Evolutionary conservation across 1,140 invertebrate genomes (phyloP), one percentile per base, ranked within the genome.

Genomic region (Frieseomelitta varia): DNA sequence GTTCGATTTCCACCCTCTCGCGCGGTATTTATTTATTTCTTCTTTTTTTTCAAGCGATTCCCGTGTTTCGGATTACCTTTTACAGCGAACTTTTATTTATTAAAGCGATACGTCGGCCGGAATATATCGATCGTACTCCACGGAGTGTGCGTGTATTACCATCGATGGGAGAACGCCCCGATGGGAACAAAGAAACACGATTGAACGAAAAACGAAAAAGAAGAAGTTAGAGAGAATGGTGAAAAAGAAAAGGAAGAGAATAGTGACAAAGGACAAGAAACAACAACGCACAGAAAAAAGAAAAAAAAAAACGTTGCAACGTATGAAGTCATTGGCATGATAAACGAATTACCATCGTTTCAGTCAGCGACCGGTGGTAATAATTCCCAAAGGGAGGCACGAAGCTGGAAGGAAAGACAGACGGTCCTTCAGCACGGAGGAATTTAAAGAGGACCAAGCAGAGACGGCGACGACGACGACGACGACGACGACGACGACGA

Each of bases 371-470:
- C 69, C 24, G 39, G 75, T 27, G 67, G 73, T 82, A 86, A 89
- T 79, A 88, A 90, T 90, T 89, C 75, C 81, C 77, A 85, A 83
- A 79, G 75, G 81, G 74, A 84, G 72, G 78, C 83, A 89, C 67
- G 85, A 81, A 79, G 79, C 81, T 86, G 87, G 85, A 90, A 89
- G 88, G 79, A 89, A 89, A 89, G 81, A 85, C 87, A 87, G 87
- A 73, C 81, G 73, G 85, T 69, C 69, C 87, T 90, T 89, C 88
- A 69, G 87, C 87, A 85, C 80, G 88, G 84, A 90, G 79, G 81
- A 89, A 89, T 89, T 89, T 89, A 79, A 89, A 86, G 81, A 78
- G 81, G 63, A 68, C 67, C 65, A 72, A 53, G 39, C 56, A 65
- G 73, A 81, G 80, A 67, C 82, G 69, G 30, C 69, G 34, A 4